Base-by-base conservation (phyloP, 2,113 vertebrate species). In the Tetraodon nigroviridis region DNA sequence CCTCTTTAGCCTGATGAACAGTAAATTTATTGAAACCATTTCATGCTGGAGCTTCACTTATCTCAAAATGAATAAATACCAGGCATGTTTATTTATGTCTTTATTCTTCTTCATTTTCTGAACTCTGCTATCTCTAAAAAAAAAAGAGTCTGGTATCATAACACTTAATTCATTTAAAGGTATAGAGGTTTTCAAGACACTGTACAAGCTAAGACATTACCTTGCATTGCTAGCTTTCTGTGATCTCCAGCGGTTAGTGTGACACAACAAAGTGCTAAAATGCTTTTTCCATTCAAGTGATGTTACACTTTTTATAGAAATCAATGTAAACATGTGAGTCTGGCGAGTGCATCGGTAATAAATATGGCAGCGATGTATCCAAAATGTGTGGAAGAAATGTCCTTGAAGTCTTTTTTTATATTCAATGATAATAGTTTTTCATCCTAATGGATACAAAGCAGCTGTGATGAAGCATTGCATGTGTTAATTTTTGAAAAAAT, bases 121-220 rank as follows among this genome's bases (percentile, higher is more conserved):
- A 5, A 55, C 45, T 71, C 59, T 64, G 58, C 67, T 22, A 62
- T 45, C 58, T 53, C 69, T 69, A 76, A 66, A 78, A 66, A 78
- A 53, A 60, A 69, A 76, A 24, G 15, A 46, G 68, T 78, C 79
- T 73, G 72, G 67, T 61, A 75, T 77, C 62, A 51, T 69, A 63
- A 63, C 61, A 78, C 64, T 81, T 56, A 80, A 58, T 61, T 76
- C 80, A 78, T 81, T 77, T 71, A 69, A 80, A 76, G 71, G 58
- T 85, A 73, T 67, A 67, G 64, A 73, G 51, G 51, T 65, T 69
- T 51, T 63, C 64, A 79, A 81, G 76, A 78, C 61, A 73, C 66
- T 71, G 76, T 24, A 17, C 57, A 73, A 75, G 68, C 65, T 65
- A 32, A 17, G 64, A 37, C 32, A 69, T 47, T 64, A 55, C 65